phyloP scores from a whole-genome alignment of 2,797 vertebrate genomes.

The Pseudocheirus occidentalis region DNA sequence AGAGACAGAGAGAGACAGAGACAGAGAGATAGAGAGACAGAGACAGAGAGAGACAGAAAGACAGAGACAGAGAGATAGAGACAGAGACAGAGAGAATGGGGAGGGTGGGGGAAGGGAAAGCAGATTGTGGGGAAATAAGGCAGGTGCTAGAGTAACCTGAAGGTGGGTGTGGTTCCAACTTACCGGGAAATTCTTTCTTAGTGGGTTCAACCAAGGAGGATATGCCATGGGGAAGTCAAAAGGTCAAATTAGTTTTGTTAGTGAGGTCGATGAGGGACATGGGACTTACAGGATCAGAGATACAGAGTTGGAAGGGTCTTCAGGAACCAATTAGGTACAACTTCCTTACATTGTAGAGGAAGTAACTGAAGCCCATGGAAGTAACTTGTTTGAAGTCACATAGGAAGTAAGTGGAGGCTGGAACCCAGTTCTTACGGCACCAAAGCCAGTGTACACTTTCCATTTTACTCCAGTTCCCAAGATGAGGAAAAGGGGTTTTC shows the following conservation, averaged over 20 bases:
- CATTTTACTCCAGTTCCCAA: neutral
- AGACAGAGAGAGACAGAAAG: slow-evolving; percentile 19
- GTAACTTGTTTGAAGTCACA: neutral
- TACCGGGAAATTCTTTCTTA: neutral
- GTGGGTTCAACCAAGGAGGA: neutral
- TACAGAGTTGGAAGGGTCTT: neutral
- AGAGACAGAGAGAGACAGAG: slow-evolving; percentile 37
- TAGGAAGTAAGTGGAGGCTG: neutral
- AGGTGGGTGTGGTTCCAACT: neutral
- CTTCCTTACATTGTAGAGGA: neutral
- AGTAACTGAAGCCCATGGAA: neutral
- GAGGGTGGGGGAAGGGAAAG: neutral
- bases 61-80: slow-evolving; percentile 23
- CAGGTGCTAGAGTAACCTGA: neutral
- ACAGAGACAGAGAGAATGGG: neutral
- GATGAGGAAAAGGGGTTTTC: neutral
- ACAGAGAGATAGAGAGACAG: slow-evolving; percentile 39
- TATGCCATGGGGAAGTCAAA: neutral
- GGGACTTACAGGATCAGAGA: neutral
- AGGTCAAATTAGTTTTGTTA: neutral
- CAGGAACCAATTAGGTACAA: neutral
- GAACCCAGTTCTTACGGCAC: neutral
- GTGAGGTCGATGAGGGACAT: neutral
- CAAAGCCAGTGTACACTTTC: neutral
- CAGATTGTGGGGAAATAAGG: neutral